These are phyloP conservation scores for Cantharis flavilabris DNA, from an alignment of 2,888 invertebrate genomes.

Conservation along the genomic window DNA sequence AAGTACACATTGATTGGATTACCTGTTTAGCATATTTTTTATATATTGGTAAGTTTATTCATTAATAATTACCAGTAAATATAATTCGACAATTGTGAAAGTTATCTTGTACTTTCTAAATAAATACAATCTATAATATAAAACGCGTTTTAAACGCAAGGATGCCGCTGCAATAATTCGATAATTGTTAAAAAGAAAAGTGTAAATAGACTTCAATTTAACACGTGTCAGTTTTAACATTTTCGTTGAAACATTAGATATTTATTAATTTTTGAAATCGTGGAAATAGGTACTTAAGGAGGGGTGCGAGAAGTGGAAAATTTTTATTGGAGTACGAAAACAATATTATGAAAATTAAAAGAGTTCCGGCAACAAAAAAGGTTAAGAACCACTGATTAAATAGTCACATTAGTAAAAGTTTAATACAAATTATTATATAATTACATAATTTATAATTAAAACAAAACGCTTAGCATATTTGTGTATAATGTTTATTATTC, in stretches of 20 bases:
- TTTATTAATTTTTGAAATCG: too few species aligned
- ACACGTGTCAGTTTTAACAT: background rate
- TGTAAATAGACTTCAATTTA: background rate
- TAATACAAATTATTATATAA: background rate
- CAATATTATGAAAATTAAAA: too few species aligned
- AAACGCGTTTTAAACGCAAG: background rate
- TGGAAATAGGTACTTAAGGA: too few species aligned
- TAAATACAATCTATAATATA: slow-evolving; percentile 19
- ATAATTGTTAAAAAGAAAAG: background rate
- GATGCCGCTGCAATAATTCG: background rate
- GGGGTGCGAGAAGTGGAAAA: too few species aligned
- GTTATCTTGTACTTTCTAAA: slow-evolving; percentile 24
- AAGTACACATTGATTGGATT: background rate
- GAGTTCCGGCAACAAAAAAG: background rate
- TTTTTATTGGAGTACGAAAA: too few species aligned
- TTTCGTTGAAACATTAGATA: background rate
- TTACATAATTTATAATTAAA: background rate
- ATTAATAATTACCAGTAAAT: background rate
- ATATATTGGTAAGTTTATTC: background rate
- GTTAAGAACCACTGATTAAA: background rate
- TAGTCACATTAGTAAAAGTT: background rate
- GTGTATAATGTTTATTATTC: background rate
- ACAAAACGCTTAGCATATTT: background rate
- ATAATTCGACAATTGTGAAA: slow-evolving; percentile 20
- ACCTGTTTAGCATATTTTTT: background rate